Evolutionary conservation across 2,113 vertebrate species (phyloP), one percentile per base, ranked within the genome.

Genomic region (Trematocara marginatum): DNA sequence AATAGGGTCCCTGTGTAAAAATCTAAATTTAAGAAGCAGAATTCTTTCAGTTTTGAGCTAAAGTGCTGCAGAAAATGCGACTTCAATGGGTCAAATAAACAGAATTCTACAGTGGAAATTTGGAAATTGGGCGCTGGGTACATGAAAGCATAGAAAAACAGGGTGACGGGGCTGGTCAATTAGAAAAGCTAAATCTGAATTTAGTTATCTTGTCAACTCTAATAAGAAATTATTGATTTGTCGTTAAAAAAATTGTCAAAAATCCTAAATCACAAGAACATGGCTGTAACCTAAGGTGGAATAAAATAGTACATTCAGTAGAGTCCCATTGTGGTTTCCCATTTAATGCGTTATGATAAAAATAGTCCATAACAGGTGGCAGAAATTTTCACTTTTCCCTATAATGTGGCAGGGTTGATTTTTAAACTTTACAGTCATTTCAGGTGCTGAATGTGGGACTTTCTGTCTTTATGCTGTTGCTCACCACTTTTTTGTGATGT

Each of bases 1-100:
- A 31, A 26, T 49, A 31, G 2, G 4, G 10, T 47, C 6, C 0
- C 6, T 0, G 9, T 49, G 9, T 49, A 18, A 29, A 76, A 76
- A 49, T 49, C 2, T 2, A 18, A 76, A 49, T 49, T 31, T 31
- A 31, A 49, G 9, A 74, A 49, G 42, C 45, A 11, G 16, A 49
- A 31, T 31, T 49, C 23, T 76, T 0, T 49, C 6, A 38, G 23
- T 31, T 74, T 76, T 47, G 23, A 7, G 8, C 15, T 74, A 29
- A 47, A 15, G 9, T 49, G 23, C 23, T 49, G 69, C 69, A 76
- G 6, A 8, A 31, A 31, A 31, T 71, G 38, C 20, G 29, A 1
- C 12, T 20, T 76, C 42, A 1, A 4, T 29, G 69, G 23, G 13
- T 76, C 69, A 76, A 49, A 76, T 11, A 49, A 76, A 49, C 69